Evolutionary conservation across 1,140 invertebrate species (phyloP), one percentile per base, ranked within the genome.

Genomic region (Drosophila lacertosa): DNA sequence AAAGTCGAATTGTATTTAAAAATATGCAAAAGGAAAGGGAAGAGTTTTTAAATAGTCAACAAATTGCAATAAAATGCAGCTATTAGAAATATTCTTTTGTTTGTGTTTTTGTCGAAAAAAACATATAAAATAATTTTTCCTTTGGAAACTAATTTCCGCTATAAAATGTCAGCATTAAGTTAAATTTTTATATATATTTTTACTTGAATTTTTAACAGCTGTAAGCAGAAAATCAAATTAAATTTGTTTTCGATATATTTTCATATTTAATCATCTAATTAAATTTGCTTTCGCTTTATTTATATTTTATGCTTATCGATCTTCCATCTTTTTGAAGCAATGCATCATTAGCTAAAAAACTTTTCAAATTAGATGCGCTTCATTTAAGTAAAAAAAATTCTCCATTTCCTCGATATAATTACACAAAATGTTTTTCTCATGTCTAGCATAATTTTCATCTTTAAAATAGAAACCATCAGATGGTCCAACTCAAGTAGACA

Each of bases 361-460:
- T 58, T 80, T 69, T 58, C 62, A 32, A 84, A 80, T 86, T 79
- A 65, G 80, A 32, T 75, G 54, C 71, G 81, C 76, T 67, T 75
- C 48, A 50, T 55, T 69, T 50, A 4, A 55, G 10, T 18, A 32
- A 20, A 29, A 20, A 50, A 16, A 11, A 32, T 37, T 20, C 7
- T 53, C 10, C 6, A 26, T 18, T 20, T n/a, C 33, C 24, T 57
- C 35, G 32, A 42, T 55, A 48, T 58, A 48, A 48, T 57, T 48
- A 39, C 44, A 20, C 48, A 51, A 22, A 54, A 39, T 37, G 11
- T 5, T 13, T 24, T 39, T 54, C 24, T 53, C n/a, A 26, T 39
- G 51, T 39, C 15, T 7, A 22, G 11, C 18, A 37, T 22, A 22
- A 22, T n/a, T 22, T n/a, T n/a, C 3, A 22, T 22, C 7, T 54